These are phyloP conservation scores for Cichladusa arquata DNA, from an alignment of 2,113 vertebrate genomes.

Conservation along the genomic window DNA sequence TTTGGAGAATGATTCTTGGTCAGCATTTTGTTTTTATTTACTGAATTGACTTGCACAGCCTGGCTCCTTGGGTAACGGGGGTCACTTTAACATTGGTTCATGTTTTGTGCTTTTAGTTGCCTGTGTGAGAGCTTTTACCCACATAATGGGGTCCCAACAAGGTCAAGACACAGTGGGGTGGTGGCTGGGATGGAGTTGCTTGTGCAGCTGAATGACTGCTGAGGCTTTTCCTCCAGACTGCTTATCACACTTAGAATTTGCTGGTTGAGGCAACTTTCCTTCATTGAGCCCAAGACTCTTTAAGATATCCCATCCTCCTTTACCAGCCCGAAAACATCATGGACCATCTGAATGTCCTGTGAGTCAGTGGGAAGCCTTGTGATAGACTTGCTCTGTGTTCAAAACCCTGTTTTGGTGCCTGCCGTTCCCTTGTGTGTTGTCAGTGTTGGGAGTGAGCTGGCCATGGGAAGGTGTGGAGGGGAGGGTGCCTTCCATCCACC, in stretches of 20 bases:
- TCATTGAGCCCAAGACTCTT: background rate
- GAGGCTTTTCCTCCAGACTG: background rate
- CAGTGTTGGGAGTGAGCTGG: background rate
- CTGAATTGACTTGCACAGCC: background rate
- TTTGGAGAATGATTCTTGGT: background rate
- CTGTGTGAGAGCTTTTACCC: background rate
- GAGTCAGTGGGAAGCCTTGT: background rate
- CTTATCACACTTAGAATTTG: background rate
- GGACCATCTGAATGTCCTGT: too few relatives aligned
- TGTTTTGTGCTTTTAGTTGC: background rate
- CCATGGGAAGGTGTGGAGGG: background rate
- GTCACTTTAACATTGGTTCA: fast-evolving
- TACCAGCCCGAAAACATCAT: background rate
- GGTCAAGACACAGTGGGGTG: background rate
- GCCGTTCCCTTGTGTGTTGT: background rate
- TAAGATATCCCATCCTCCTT: background rate
- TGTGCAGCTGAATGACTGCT: background rate
- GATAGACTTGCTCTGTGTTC: background rate
- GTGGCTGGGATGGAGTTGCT: background rate
- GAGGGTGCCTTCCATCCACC: background rate
- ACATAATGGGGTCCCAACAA: background rate
- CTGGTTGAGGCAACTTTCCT: background rate
- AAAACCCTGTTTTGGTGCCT: background rate
- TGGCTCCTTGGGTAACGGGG: background rate
- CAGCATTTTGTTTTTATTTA: background rate